A percentile compares a stretch with the other conserved stretches of the same genome.
Evolutionary conservation across 2,888 invertebrate genomes (phyloP).

Genomic region (Philaethria dido): DNA sequence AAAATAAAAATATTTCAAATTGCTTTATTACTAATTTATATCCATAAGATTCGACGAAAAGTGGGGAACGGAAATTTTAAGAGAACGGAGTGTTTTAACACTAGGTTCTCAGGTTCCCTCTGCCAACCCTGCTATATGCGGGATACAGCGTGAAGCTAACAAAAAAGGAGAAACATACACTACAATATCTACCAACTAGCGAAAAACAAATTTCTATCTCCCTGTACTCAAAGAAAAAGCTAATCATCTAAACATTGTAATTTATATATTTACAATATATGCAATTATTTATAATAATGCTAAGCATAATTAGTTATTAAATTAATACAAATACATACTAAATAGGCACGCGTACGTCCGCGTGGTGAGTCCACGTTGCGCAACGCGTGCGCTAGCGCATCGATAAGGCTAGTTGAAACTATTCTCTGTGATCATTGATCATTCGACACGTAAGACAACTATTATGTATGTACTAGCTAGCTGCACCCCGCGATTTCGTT

Average conservation of each 20-base stretch:
- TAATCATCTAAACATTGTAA: conserved; percentile 25
- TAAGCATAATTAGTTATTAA: conserved; percentile 2
- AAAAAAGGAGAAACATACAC: too few species aligned
- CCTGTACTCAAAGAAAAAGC: conserved; percentile 15
- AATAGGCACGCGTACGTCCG: conserved; percentile 29
- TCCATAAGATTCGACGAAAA: too few species aligned
- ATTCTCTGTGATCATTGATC: conserved; percentile 15
- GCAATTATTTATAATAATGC: conserved; percentile 20
- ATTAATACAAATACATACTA: conserved; percentile 16
- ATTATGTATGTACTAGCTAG: conserved; percentile 10
- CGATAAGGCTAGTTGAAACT: conserved; percentile 29
- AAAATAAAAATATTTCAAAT: too few species aligned
- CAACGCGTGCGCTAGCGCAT: conserved; percentile 34
- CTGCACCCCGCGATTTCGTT: too few species aligned
- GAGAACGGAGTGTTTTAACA: too few species aligned
- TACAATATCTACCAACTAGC: too few species aligned
- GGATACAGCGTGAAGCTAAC: too few species aligned
- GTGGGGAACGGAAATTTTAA: too few species aligned
- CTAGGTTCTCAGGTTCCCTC: too few species aligned
- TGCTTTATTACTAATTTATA: background rate
- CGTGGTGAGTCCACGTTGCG: conserved; percentile 37
- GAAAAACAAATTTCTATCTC: conserved; percentile 3
- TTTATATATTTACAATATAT: conserved; percentile 25
- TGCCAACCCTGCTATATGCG: too few species aligned
- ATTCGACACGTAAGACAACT: conserved; percentile 21